Base-by-base conservation (phyloP, 2,888 invertebrate species). In the Cryptophagus acutangulus region DNA sequence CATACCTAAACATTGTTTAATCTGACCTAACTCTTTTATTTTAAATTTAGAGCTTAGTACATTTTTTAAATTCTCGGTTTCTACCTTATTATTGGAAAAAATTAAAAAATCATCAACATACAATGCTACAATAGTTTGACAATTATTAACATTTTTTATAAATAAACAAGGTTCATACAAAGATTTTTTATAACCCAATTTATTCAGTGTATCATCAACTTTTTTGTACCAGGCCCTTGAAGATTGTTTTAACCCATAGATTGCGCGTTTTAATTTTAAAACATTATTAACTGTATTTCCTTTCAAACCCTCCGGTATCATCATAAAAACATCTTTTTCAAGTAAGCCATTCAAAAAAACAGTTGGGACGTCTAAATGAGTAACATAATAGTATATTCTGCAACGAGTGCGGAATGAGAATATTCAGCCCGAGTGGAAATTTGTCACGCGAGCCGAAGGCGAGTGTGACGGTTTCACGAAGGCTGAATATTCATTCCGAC, bases 341-440 rank as follows among this genome's bases (percentile, higher is more conserved):
- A 54, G 29, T 25, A 30, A 3, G 6, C 52, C 51, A 31, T 54
- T 48, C 14, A 55, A 43, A n/a, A n/a, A n/a, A n/a, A n/a, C n/a
- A n/a, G n/a, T n/a, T n/a, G n/a, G n/a, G n/a, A n/a, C n/a, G n/a
- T 51, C 51, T 24, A 51, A 28, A 41, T 57, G 51, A 6, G 28
- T 37, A 28, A 49, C 39, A 6, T 41, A n/a, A n/a, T n/a, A n/a
- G n/a, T n/a, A n/a, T n/a, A n/a, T n/a, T n/a, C n/a, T n/a, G n/a
- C n/a, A n/a, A n/a, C n/a, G n/a, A n/a, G n/a, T n/a, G n/a, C n/a
- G n/a, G n/a, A n/a, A n/a, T n/a, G n/a, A n/a, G n/a, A n/a, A n/a
- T n/a, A n/a, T n/a, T n/a, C n/a, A n/a, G n/a, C n/a, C n/a, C n/a
- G n/a, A n/a, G n/a, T n/a, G n/a, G n/a, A n/a, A n/a, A n/a, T n/a